Conservation (phyloP, 2,888 invertebrate species). For the Patella caerulea region DNA sequence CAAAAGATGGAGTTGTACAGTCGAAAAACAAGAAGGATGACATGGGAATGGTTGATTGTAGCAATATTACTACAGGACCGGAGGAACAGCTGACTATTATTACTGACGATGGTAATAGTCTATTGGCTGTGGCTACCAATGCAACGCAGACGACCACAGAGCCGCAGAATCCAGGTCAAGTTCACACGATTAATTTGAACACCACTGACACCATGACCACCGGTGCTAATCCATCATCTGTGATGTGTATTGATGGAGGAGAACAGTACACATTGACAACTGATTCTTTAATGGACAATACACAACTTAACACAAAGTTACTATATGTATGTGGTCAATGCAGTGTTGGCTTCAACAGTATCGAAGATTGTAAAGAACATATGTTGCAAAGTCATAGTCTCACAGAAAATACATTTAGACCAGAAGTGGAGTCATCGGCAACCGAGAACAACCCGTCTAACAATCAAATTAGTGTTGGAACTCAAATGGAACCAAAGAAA, state of each 20-base stretch:
- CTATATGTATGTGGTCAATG: conserved; percentile 70
- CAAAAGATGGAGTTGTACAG: background rate
- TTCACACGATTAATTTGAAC: conserved; percentile 18
- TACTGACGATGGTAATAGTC: background rate
- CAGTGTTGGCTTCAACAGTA: conserved; percentile 63
- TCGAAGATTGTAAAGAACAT: conserved; percentile 69
- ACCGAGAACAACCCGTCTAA: background rate
- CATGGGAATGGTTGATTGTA: conserved; percentile 9
- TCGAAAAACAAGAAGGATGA: background rate
- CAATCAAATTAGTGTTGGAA: conserved; percentile 58
- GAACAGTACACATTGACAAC: background rate
- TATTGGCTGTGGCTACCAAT: background rate
- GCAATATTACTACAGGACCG: conserved; percentile 3
- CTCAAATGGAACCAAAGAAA: conserved; percentile 55
- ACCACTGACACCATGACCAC: conserved; percentile 16
- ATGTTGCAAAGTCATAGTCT: conserved; percentile 64
- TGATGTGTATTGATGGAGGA: conserved; percentile 3
- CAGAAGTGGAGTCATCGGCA: conserved; percentile 16
- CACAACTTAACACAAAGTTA: conserved; percentile 47
- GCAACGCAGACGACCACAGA: background rate
- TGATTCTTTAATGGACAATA: background rate
- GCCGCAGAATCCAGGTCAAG: background rate
- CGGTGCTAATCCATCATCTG: background rate
- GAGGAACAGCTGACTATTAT: background rate
- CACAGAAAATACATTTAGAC: conserved; percentile 25